phyloP scores from a whole-genome alignment of 2,797 vertebrate species.

The Masticophis lateralis region DNA sequence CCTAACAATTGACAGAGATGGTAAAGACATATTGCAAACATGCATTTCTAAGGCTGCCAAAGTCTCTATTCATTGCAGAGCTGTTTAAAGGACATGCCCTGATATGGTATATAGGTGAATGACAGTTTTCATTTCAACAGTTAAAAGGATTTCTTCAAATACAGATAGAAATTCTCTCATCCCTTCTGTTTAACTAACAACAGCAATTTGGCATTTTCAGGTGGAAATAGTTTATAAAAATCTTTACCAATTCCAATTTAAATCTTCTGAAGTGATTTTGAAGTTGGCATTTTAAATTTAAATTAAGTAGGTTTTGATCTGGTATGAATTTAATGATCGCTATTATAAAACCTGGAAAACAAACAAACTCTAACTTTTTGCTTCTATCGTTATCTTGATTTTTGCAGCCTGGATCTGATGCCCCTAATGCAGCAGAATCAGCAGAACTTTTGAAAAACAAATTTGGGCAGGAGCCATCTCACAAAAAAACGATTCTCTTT shows the following conservation, averaged over 20 bases:
- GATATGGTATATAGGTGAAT: not conserved
- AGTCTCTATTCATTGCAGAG: not conserved
- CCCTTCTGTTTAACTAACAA: slow-evolving; percentile 39
- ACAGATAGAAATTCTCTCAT: slow-evolving; percentile 49
- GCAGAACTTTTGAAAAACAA: not conserved
- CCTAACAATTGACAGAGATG: slow-evolving; percentile 22
- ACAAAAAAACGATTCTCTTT: not conserved
- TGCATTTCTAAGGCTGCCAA: slow-evolving; percentile 32
- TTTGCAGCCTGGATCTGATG: not conserved
- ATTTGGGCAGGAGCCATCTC: not conserved
- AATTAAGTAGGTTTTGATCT: not conserved
- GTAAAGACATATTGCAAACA: not conserved
- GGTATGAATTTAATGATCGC: not conserved
- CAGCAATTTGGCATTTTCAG: slow-evolving; percentile 30
- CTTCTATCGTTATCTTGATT: not conserved
- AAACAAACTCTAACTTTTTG: not conserved
- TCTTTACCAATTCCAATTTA: not conserved
- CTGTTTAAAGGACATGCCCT: slow-evolving; percentile 34
- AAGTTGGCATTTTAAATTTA: not conserved
- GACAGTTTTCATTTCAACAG: slow-evolving; percentile 21
- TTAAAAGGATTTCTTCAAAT: slow-evolving; percentile 43
- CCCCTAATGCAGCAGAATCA: not conserved
- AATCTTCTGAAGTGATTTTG: not conserved
- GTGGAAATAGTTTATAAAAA: slow-evolving; percentile 14
- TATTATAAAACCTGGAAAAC: not conserved